phyloP scores from a whole-genome alignment of 2,113 vertebrate genomes.

The Emydocephalus ijimae region DNA sequence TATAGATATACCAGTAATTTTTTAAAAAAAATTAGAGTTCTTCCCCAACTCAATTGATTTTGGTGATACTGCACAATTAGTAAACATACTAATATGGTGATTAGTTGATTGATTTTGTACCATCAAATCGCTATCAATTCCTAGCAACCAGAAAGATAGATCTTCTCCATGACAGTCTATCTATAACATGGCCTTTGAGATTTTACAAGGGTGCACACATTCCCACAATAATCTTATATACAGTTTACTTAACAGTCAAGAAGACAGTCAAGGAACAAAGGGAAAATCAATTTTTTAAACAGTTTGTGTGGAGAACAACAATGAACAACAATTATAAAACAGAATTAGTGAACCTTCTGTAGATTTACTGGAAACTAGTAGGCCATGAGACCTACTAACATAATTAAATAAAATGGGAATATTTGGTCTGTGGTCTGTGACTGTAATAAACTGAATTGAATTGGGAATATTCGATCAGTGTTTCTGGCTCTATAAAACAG shows the following conservation, averaged over 20 bases:
- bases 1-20: constrained; percentile 45
- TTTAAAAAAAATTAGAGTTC: background rate
- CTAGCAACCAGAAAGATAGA: background rate
- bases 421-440: background rate
- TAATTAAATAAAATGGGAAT: background rate
- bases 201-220: background rate
- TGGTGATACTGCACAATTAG: constrained; percentile 48
- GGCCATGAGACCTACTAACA: background rate
- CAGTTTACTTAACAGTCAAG: background rate
- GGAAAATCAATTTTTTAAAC: background rate
- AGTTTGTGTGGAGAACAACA: background rate
- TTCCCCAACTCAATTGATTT: constrained; percentile 23
- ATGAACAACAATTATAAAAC: background rate
- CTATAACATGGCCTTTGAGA: background rate
- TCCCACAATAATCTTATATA: background rate
- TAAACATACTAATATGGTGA: constrained; percentile 27
- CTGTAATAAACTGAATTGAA: no score
- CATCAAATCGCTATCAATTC: background rate
- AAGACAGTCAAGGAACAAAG: background rate
- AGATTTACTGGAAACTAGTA: background rate
- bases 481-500: background rate
- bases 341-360: background rate
- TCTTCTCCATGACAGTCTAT: background rate
- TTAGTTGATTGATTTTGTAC: background rate
- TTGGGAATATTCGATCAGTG: background rate